Evolutionary conservation across 2,888 invertebrate genomes (phyloP), one percentile per base, ranked within the genome.

Genomic region (Ernsta delagoae): DNA sequence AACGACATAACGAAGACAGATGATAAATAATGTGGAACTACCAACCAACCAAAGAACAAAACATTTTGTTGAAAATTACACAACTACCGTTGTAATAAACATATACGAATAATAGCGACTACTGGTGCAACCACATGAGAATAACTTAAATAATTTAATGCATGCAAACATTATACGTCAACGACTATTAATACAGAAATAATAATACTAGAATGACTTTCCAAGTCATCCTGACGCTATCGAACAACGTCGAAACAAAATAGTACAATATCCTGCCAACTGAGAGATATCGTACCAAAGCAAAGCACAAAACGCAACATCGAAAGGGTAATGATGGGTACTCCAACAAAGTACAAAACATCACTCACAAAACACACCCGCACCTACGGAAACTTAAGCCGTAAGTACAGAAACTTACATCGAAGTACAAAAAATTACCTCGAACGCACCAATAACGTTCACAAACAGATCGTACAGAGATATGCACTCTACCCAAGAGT

Each of bases 401-500:
- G 43, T 43, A 9, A 43, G 9, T 9, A 43, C 43, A 43, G 43
- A 43, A 43, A 43, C 43, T 43, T 8, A 43, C 43, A 43, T 43
- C 43, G 9, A 43, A 43, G 9, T 43, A 43, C 43, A 43, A 8
- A 43, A 43, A 43, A 7, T 43, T 43, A 43, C 43, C 43, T 43
- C 43, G 43, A 43, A 43, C 43, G 9, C 43, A 43, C 43, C 43
- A 43, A 43, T 43, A 43, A 43, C 8, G 43, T 43, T 8, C 43
- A 43, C 43, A 43, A 43, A 43, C 43, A 43, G 43, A 43, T 43
- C 43, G 43, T 43, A 43, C 43, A 43, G 43, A 43, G 43, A 43
- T 43, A 43, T 43, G 43, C 43, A 43, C 43, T 43, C 43, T 43
- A 43, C 43, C 43, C 43, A 43, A 43, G 43, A 43, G 43, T 43